These are phyloP conservation scores for Drosophila repletoides DNA, from an alignment of 1,140 invertebrate genomes.

Conservation along the genomic window DNA sequence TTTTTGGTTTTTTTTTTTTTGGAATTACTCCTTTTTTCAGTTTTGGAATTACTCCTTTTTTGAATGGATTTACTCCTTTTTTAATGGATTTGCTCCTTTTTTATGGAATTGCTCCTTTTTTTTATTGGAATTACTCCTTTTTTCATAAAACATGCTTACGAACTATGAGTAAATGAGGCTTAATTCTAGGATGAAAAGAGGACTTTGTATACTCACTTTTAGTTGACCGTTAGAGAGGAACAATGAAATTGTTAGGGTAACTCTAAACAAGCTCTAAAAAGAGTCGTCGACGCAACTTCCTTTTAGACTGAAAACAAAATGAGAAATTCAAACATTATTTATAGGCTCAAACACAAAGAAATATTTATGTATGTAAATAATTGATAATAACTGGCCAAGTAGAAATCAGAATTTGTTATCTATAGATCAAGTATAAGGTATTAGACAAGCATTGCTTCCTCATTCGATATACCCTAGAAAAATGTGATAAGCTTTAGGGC, in stretches of 20 bases:
- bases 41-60: constrained; percentile 35
- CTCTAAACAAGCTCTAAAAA: constrained; percentile 82
- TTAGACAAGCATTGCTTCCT: background rate
- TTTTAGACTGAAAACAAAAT: constrained; percentile 76
- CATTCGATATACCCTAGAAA: constrained; percentile 7
- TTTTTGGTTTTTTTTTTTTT: constrained; percentile 44
- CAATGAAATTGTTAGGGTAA: constrained; percentile 82
- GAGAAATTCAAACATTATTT: constrained; percentile 48
- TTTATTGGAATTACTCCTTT: constrained; percentile 50
- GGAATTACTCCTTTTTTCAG: constrained; percentile 17
- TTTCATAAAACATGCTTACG: constrained; percentile 63
- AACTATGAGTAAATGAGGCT: constrained; percentile 41
- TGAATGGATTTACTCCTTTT: constrained; percentile 48
- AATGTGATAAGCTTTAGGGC: constrained; percentile 18
- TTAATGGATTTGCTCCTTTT: constrained; percentile 47
- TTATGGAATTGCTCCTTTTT: constrained; percentile 41
- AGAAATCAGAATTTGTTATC: background rate
- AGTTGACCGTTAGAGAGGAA: constrained; percentile 81
- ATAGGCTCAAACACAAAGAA: constrained; percentile 29
- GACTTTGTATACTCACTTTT: constrained; percentile 74
- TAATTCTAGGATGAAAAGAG: constrained; percentile 17
- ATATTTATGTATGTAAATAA: background rate
- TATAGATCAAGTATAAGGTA: background rate
- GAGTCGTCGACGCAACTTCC: constrained; percentile 80
- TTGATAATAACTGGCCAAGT: background rate